A percentile compares a stretch with the other conserved stretches of the same genome.
Evolutionary conservation across 2,113 vertebrate species (phyloP).

Genomic region (Typhlomys cinereus): DNA sequence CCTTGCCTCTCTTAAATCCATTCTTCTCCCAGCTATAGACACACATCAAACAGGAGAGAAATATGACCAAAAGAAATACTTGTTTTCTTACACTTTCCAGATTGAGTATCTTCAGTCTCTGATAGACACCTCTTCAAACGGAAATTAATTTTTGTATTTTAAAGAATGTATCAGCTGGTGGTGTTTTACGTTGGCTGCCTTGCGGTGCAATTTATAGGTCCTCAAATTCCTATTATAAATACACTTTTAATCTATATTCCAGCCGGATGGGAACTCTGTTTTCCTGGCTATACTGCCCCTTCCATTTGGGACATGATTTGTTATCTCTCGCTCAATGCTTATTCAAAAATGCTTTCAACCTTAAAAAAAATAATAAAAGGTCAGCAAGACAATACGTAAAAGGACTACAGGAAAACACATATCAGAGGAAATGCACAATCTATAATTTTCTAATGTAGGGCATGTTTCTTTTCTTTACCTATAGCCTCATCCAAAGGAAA

Average conservation of each 20-base stretch:
- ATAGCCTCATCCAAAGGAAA: slow-evolving; percentile 72
- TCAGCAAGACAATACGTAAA: slow-evolving; percentile 70
- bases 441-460: slow-evolving; percentile 76
- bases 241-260: slow-evolving; percentile 73
- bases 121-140: slow-evolving; percentile 62
- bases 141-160: slow-evolving; percentile 61
- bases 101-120: slow-evolving; percentile 46
- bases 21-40: slow-evolving; percentile 61
- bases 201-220: slow-evolving; percentile 70
- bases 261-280: slow-evolving; percentile 62
- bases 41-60: slow-evolving; percentile 68
- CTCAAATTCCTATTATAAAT: slow-evolving; percentile 70
- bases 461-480: slow-evolving; percentile 45
- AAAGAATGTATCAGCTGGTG: slow-evolving; percentile 7
- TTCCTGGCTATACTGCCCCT: slow-evolving; percentile 37
- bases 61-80: slow-evolving; percentile 71
- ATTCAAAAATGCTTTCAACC: slow-evolving; percentile 77
- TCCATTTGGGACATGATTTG: slow-evolving; percentile 66
- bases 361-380: slow-evolving; percentile 49
- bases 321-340: slow-evolving; percentile 70
- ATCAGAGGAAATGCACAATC: slow-evolving; percentile 23
- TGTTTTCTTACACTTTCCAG: slow-evolving; percentile 59
- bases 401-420: neutral
- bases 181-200: slow-evolving; percentile 56
- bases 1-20: slow-evolving; percentile 67